These are phyloP conservation scores for Mionectes macconnelli DNA, from an alignment of 2,113 vertebrate genomes.

Conservation along the genomic window DNA sequence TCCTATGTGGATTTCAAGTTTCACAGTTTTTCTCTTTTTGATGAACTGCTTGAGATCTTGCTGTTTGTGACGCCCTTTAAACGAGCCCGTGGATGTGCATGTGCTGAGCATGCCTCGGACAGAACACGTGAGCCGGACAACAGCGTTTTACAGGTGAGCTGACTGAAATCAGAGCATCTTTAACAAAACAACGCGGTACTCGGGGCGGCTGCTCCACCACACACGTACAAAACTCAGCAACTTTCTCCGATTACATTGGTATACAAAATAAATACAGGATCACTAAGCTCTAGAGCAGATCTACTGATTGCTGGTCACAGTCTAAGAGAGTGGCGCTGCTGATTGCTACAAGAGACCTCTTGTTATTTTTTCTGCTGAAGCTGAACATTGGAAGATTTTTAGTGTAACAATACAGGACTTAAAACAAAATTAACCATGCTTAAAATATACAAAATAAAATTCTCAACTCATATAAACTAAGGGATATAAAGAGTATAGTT, in stretches of 20 bases:
- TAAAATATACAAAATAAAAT: conserved; percentile 53
- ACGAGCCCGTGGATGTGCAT: neutral
- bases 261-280: conserved; percentile 24
- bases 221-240: neutral
- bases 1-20: neutral
- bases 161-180: neutral
- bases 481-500: neutral
- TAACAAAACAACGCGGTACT: neutral
- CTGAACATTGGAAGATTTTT: neutral
- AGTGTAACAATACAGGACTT: conserved; percentile 16
- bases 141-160: neutral
- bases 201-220: neutral
- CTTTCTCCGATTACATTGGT: neutral
- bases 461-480: conserved; percentile 47
- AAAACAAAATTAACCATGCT: neutral
- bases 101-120: neutral
- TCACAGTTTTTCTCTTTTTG: conserved; percentile 4
- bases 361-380: neutral
- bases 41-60: neutral
- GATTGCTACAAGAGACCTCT: neutral
- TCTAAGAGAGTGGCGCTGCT: neutral
- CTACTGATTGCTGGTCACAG: neutral
- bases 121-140: neutral
- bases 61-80: neutral
- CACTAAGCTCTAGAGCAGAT: neutral